phyloP scores from a whole-genome alignment of 2,888 invertebrate species.

The Crepidodera aurea region DNA sequence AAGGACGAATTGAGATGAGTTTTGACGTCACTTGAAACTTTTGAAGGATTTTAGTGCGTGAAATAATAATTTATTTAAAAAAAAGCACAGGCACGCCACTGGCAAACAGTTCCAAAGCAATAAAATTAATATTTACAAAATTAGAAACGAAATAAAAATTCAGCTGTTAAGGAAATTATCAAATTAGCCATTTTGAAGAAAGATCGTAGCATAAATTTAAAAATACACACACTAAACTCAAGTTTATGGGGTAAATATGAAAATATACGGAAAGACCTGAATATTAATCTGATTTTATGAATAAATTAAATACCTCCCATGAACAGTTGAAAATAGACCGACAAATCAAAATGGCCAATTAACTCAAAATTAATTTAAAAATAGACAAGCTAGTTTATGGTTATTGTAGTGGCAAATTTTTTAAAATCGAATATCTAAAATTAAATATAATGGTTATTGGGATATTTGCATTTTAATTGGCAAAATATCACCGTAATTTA shows the following conservation, averaged over 20 bases:
- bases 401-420: conserved; percentile 2
- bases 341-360: conserved; percentile 8
- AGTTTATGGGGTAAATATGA: conserved; percentile 7
- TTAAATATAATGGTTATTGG: neutral
- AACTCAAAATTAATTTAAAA: neutral
- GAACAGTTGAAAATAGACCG: neutral
- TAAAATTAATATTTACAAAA: too few species aligned
- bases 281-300: conserved; percentile 6
- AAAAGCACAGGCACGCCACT: too few species aligned
- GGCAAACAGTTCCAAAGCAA: too few species aligned
- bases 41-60: too few species aligned
- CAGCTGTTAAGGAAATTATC: neutral
- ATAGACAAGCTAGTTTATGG: conserved; percentile 4
- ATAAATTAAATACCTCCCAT: conserved; percentile 4
- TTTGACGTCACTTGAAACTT: too few species aligned
- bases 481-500: neutral
- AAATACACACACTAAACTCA: neutral
- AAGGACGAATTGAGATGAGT: too few species aligned
- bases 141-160: neutral
- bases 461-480: neutral
- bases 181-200: neutral
- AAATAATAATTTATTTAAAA: too few species aligned
- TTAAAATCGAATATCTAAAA: neutral
- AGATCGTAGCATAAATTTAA: neutral
- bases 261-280: conserved; percentile 4